These are phyloP conservation scores for Ictalurus furcatus DNA, from an alignment of 2,113 vertebrate genomes.

Conservation along the genomic window DNA sequence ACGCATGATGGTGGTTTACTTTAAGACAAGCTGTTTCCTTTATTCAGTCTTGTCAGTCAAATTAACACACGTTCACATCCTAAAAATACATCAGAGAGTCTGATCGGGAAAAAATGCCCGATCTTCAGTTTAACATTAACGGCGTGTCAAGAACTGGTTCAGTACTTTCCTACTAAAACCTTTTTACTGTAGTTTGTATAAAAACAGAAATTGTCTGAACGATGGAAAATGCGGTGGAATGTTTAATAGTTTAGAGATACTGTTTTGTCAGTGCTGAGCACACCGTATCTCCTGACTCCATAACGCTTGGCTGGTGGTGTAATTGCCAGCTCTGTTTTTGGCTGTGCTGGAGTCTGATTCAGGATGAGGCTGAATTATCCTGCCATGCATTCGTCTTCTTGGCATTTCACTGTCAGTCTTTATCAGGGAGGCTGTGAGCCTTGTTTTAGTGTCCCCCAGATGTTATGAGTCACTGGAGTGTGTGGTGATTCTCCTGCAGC, in stretches of 20 bases:
- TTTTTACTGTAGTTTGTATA: not conserved
- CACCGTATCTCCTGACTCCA: not conserved
- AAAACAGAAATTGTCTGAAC: not conserved
- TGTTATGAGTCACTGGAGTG: conserved; percentile 28
- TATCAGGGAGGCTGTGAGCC: not conserved
- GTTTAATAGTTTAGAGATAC: not conserved
- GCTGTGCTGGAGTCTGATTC: not conserved
- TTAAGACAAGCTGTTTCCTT: not conserved
- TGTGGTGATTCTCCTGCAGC: conserved; percentile 24
- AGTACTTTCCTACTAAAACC: not conserved
- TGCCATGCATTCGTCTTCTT: conserved; percentile 27
- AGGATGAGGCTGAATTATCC: conserved; percentile 14
- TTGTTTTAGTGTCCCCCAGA: conserved; percentile 17
- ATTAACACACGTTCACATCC: not conserved
- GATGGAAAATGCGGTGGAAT: not conserved
- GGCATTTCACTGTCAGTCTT: conserved; percentile 14
- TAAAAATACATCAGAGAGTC: not conserved
- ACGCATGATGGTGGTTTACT: not conserved
- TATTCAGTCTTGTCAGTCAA: not conserved
- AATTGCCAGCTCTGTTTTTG: conserved; percentile 2
- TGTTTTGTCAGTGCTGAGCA: not conserved
- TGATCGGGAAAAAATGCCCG: not conserved
- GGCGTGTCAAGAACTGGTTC: not conserved
- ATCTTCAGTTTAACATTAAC: not conserved
- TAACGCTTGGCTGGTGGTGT: not conserved